phyloP scores from a whole-genome alignment of 2,888 invertebrate genomes.

The Branchellion lobata region DNA sequence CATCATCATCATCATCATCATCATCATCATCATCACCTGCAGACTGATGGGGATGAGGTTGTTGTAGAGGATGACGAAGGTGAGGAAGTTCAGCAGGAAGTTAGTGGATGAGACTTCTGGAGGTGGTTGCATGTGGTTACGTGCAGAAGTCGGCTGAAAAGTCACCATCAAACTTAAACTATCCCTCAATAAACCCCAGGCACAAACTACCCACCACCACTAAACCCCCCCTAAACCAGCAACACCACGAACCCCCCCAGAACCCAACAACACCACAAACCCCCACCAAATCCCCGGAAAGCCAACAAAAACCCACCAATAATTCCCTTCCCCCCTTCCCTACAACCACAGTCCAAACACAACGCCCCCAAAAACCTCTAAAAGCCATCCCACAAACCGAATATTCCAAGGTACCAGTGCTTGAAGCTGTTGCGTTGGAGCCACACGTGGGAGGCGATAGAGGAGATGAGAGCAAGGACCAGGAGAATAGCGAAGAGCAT shows the following conservation, averaged over 20 bases:
- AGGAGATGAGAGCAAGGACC: conserved; percentile 82
- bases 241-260: too few species aligned
- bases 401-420: conserved; percentile 84
- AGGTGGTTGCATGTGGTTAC: too few species aligned
- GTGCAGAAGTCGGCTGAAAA: too few species aligned
- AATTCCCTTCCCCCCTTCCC: too few species aligned
- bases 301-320: too few species aligned
- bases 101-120: conserved; percentile 56
- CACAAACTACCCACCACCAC: too few species aligned
- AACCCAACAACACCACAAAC: too few species aligned
- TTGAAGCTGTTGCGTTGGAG: conserved; percentile 66
- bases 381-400: conserved; percentile 66
- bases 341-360: too few species aligned
- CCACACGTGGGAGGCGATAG: conserved; percentile 87
- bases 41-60: conserved; percentile 98
- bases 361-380: background rate
- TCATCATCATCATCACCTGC: conserved; percentile 71
- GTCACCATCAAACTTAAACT: too few species aligned
- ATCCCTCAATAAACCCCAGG: too few species aligned
- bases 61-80: conserved; percentile 98
- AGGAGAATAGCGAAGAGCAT: conserved; percentile 89
- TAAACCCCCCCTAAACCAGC: too few species aligned
- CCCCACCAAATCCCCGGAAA: too few species aligned
- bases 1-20: conserved; percentile 27
- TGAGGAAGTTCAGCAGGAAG: conserved; percentile 83